phyloP scores from a whole-genome alignment of 2,113 vertebrate genomes.

The Pomatorhinus ruficollis region DNA sequence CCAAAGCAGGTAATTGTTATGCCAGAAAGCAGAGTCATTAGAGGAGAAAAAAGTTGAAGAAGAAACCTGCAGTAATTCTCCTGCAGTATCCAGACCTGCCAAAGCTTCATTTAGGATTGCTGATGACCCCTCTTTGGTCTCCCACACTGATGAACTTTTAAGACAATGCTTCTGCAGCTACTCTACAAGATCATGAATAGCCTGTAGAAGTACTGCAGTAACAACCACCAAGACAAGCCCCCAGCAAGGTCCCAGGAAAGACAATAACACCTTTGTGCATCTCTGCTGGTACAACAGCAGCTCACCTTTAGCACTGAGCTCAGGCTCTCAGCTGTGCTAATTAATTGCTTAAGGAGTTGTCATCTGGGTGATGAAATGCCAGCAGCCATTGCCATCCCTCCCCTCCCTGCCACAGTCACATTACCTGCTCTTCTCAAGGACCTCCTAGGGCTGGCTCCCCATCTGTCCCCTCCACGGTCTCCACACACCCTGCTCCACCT shows the following conservation, averaged over 20 bases:
- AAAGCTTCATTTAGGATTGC: background rate
- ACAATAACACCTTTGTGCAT: background rate
- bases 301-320: conserved; percentile 20
- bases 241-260: background rate
- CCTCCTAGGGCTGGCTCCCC: background rate
- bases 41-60: background rate
- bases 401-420: background rate
- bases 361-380: background rate
- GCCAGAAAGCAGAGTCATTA: background rate
- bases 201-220: background rate
- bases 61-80: background rate
- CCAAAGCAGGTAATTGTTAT: background rate
- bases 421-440: conserved; percentile 3
- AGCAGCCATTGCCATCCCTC: background rate
- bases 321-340: conserved; percentile 59
- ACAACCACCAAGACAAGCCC: background rate
- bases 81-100: background rate
- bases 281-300: background rate
- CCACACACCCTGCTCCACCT: background rate
- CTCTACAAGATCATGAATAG: background rate
- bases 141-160: background rate
- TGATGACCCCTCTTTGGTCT: background rate
- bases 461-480: background rate
- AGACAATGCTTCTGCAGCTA: background rate
- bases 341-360: conserved; percentile 67